Percentiles rank a stretch among this genome's conserved stretches.
Evolutionary conservation across 2,797 vertebrate species (phyloP).

Genomic region (Lepilemur septentrionalis): DNA sequence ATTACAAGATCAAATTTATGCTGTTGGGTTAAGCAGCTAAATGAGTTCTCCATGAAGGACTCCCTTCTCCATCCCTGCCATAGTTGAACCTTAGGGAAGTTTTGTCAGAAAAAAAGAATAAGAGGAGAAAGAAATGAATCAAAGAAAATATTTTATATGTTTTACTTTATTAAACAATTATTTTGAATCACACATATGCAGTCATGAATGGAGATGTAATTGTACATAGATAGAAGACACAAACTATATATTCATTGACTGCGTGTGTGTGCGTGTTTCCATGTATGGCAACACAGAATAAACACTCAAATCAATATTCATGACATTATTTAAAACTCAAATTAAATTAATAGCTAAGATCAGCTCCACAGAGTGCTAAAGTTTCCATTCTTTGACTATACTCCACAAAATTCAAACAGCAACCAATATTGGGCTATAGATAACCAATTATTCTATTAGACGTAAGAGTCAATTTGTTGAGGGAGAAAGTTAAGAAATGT

Average conservation of each 20-base stretch:
- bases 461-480: background rate
- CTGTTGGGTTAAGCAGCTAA: slow-evolving; percentile 86
- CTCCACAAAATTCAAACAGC: background rate
- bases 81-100: slow-evolving; percentile 71
- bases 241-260: background rate
- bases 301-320: slow-evolving; percentile 74
- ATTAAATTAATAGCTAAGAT: slow-evolving; percentile 34
- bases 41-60: slow-evolving; percentile 83
- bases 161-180: slow-evolving; percentile 58
- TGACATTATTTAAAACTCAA: slow-evolving; percentile 9
- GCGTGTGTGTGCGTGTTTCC: background rate
- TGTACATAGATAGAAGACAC: slow-evolving; percentile 54
- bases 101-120: slow-evolving; percentile 60
- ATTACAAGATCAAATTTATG: slow-evolving; percentile 96
- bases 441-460: slow-evolving; percentile 1
- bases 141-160: slow-evolving; percentile 67
- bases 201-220: background rate
- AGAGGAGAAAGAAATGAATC: slow-evolving; percentile 59
- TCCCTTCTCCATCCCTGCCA: slow-evolving; percentile 72
- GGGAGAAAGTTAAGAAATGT: slow-evolving; percentile 3
- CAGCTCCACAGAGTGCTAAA: background rate
- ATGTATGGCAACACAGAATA: slow-evolving; percentile 74
- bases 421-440: background rate
- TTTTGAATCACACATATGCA: slow-evolving; percentile 58
- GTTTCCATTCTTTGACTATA: slow-evolving; percentile 23